Evolutionary conservation across 1,140 invertebrate species (phyloP).

Genomic region (Steinernema khuongi): DNA sequence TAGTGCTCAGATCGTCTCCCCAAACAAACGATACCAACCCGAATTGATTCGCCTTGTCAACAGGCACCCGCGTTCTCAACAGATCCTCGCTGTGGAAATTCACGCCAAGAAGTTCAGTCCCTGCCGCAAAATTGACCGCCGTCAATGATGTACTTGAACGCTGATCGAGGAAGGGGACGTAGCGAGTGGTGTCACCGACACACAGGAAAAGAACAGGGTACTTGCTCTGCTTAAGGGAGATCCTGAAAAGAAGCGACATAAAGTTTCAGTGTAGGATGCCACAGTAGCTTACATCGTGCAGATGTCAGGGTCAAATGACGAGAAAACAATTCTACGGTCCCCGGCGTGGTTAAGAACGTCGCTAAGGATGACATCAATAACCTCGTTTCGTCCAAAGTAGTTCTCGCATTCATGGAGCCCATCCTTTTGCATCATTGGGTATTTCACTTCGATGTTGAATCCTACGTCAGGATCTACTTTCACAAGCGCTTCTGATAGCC

Average conservation of each 20-base stretch:
- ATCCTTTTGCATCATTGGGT: conserved; percentile 43
- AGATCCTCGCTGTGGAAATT: conserved; percentile 57
- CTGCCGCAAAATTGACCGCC: conserved; percentile 52
- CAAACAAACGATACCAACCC: conserved; percentile 55
- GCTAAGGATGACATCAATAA: conserved; percentile 52
- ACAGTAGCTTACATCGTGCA: conserved; percentile 52
- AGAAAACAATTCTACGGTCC: conserved; percentile 54
- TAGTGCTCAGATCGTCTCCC: conserved; percentile 55
- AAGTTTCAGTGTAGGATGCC: not conserved
- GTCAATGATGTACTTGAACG: conserved; percentile 46
- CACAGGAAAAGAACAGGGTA: conserved; percentile 58
- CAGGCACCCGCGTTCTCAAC: conserved; percentile 41
- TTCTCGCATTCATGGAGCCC: conserved; percentile 35
- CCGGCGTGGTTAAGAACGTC: conserved; percentile 52
- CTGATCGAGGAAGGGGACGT: conserved; percentile 44
- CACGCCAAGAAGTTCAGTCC: conserved; percentile 49
- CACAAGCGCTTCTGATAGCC: conserved; percentile 29
- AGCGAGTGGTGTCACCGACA: conserved; percentile 44
- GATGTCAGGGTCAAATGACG: conserved; percentile 58
- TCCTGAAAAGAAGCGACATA: conserved; percentile 37
- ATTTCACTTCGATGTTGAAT: conserved; percentile 46
- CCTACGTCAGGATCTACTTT: conserved; percentile 43
- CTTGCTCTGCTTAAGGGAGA: conserved; percentile 54
- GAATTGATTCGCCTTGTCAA: conserved; percentile 49
- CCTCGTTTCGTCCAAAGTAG: conserved; percentile 36